A percentile compares a stretch with the other conserved stretches of the same genome.
Conservation (phyloP, 2,797 vertebrate species). For the Paramormyrops hopkinsi region DNA sequence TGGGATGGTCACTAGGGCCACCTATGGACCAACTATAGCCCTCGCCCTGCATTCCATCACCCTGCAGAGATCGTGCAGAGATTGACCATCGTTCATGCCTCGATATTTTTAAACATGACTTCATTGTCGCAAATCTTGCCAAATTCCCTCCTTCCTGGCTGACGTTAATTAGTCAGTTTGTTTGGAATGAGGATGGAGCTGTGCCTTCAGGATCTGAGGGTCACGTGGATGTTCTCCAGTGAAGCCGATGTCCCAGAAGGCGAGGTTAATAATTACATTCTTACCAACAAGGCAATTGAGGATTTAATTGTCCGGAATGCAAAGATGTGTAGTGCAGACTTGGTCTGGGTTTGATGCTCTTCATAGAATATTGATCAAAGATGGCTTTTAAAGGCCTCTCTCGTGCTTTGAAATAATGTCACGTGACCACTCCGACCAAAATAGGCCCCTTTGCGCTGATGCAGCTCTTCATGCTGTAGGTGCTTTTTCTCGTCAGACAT, state of each 20-base stretch:
- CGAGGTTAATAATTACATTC: neutral
- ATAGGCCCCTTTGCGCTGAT: neutral
- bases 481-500: neutral
- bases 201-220: neutral
- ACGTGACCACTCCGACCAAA: neutral
- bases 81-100: neutral
- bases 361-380: slow-evolving; percentile 24
- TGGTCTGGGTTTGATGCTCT: neutral
- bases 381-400: slow-evolving; percentile 10
- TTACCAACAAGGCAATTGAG: neutral
- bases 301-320: neutral
- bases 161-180: neutral
- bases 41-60: neutral
- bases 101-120: neutral
- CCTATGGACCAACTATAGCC: neutral
- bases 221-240: neutral
- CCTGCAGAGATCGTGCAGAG: neutral
- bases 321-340: neutral
- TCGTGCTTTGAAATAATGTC: slow-evolving; percentile 4
- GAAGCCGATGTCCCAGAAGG: neutral
- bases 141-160: neutral
- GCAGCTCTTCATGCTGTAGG: neutral
- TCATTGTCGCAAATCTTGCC: neutral
- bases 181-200: neutral
- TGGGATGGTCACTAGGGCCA: neutral